Evolutionary conservation across 2,888 invertebrate species (phyloP).

Genomic region (Invenusta paracnida): DNA sequence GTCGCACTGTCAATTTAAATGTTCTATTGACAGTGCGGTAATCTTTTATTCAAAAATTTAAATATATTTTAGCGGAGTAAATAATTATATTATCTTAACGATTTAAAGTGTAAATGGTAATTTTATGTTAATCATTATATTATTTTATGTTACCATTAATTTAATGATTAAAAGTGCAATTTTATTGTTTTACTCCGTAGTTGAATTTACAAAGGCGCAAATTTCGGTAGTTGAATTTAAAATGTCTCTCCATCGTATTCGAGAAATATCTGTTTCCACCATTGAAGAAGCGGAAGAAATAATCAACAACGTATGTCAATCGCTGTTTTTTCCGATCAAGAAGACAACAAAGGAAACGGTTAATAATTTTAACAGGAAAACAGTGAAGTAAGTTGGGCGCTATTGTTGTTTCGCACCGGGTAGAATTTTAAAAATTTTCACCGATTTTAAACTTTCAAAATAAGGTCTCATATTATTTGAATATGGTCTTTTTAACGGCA

Average conservation of each 20-base stretch:
- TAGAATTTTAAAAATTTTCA: too few species aligned
- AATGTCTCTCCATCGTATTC: neutral
- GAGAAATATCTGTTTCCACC: neutral
- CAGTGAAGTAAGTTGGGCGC: too few species aligned
- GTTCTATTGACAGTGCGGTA: neutral
- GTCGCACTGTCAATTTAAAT: neutral
- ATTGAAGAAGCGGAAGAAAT: neutral
- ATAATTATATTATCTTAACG: neutral
- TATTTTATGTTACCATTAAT: neutral
- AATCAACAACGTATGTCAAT: too few species aligned
- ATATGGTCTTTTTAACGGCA: too few species aligned
- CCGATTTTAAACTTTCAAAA: too few species aligned
- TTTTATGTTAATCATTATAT: neutral
- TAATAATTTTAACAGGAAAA: too few species aligned
- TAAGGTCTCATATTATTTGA: too few species aligned
- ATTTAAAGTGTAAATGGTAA: neutral
- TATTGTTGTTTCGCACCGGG: too few species aligned
- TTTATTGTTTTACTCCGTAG: neutral
- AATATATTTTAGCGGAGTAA: neutral
- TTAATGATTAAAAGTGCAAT: neutral
- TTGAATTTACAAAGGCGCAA: neutral
- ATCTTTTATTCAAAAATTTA: neutral
- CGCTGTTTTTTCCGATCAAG: too few species aligned
- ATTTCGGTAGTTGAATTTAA: neutral
- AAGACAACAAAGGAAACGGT: too few species aligned